Percentiles rank a stretch among this genome's conserved stretches.
Evolutionary conservation across 2,797 vertebrate species (phyloP).

Genomic region (Macroramphosus scolopax): DNA sequence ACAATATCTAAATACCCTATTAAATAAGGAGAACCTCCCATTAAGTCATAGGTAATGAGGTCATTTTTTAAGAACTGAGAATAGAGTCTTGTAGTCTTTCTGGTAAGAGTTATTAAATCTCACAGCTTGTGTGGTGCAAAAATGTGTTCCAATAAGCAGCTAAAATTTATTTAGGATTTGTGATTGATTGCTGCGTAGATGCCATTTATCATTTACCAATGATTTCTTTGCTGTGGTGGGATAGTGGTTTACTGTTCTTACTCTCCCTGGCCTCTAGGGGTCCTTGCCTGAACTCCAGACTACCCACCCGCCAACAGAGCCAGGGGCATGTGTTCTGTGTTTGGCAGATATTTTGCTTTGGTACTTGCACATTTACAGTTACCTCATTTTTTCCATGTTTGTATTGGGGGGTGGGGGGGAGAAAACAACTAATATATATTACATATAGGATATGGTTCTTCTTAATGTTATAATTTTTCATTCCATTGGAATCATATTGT

Average conservation of each 20-base stretch:
- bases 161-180: conserved; percentile 92
- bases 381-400: conserved; percentile 99
- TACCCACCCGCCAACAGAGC: conserved; percentile 84
- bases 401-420: conserved; percentile 86
- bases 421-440: conserved; percentile 99
- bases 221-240: conserved; percentile 93
- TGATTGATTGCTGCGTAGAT: conserved; percentile 97
- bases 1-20: conserved; percentile 73
- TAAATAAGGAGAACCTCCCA: conserved; percentile 65
- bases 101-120: conserved; percentile 84
- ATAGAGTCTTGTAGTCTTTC: conserved; percentile 88
- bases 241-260: conserved; percentile 97
- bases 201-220: conserved; percentile 96
- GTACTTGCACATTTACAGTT: conserved; percentile 99
- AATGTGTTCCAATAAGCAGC: conserved; percentile 90
- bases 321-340: conserved; percentile 94
- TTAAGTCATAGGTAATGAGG: conserved; percentile 65
- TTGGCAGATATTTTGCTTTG: conserved; percentile 93
- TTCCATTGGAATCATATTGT: conserved; percentile 99
- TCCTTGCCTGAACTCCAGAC: conserved; percentile 81
- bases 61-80: conserved; percentile 63
- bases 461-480: conserved; percentile 99
- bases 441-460: conserved; percentile 99
- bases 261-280: conserved; percentile 88
- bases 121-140: conserved; percentile 91